phyloP scores from a whole-genome alignment of 2,797 vertebrate genomes.

The Pantherophis alleghaniensis region DNA sequence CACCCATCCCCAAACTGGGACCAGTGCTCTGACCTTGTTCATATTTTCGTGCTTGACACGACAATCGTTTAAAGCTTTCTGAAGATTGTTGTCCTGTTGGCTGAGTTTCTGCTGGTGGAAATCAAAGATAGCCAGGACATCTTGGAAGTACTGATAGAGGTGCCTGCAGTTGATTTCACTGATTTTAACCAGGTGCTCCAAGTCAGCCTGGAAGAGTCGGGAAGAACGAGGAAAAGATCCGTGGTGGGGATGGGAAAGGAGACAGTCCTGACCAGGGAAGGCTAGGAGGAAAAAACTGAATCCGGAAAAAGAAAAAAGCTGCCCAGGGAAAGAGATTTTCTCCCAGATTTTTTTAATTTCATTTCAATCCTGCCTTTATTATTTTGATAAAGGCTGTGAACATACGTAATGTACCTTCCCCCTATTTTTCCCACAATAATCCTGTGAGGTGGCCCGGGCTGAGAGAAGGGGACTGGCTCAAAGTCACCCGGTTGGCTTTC shows the following conservation, averaged over 20 bases:
- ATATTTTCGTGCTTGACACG: slow-evolving; percentile 53
- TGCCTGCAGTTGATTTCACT: slow-evolving; percentile 59
- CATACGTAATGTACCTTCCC: background rate
- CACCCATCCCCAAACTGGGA: background rate
- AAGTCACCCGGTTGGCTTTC: background rate
- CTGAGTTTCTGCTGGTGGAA: slow-evolving; percentile 65
- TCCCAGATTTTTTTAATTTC: background rate
- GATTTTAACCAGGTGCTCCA: slow-evolving; percentile 64
- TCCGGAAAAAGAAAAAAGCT: background rate
- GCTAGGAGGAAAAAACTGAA: too few relatives aligned
- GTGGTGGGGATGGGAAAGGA: background rate
- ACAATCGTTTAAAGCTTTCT: slow-evolving; percentile 66
- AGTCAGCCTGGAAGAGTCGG: slow-evolving; percentile 64
- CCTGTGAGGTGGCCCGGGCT: background rate
- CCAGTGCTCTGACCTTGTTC: slow-evolving; percentile 62
- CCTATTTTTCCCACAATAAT: background rate
- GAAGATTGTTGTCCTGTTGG: slow-evolving; percentile 68
- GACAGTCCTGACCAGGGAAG: background rate
- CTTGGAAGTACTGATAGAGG: slow-evolving; percentile 70
- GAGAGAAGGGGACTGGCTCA: background rate
- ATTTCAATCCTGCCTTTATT: background rate
- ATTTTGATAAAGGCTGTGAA: background rate
- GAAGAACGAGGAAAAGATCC: background rate
- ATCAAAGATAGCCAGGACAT: slow-evolving; percentile 76
- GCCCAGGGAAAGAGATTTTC: background rate